These are phyloP conservation scores for Diceros bicornis DNA, from an alignment of 2,797 vertebrate species.

Conservation along the genomic window DNA sequence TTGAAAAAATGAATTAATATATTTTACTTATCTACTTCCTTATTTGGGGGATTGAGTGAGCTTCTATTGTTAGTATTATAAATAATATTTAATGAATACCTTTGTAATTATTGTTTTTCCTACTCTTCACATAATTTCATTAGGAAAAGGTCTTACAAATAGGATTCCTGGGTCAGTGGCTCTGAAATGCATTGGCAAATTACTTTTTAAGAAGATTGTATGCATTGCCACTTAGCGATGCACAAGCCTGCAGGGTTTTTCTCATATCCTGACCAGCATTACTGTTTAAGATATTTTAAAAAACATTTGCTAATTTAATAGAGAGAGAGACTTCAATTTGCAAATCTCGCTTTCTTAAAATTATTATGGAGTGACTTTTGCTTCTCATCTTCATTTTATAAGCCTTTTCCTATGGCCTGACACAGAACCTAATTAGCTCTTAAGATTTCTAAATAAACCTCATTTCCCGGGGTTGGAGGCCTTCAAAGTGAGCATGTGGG, in stretches of 20 bases:
- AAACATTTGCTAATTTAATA: conserved; percentile 42
- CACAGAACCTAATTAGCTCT: not conserved
- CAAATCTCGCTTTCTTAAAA: conserved; percentile 58
- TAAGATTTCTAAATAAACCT: not conserved
- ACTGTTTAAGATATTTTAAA: not conserved
- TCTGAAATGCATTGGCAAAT: not conserved
- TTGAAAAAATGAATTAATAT: not conserved
- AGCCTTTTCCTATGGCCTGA: not conserved
- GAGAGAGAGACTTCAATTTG: conserved; percentile 6
- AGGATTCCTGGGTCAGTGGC: not conserved
- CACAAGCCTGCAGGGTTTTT: not conserved
- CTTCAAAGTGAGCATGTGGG: not conserved
- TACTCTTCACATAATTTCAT: not conserved
- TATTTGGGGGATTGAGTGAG: not conserved
- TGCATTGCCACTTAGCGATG: rapidly evolving
- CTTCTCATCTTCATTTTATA: conserved; percentile 46
- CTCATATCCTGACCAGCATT: not conserved
- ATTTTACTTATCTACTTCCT: not conserved
- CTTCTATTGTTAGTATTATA: not conserved
- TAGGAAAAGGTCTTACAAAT: not conserved
- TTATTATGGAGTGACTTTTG: not conserved
- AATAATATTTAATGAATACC: not conserved
- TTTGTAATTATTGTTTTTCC: not conserved
- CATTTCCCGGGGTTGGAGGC: not conserved
- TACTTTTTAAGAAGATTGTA: not conserved